These are phyloP conservation scores for Aplocera efformata DNA, from an alignment of 2,888 invertebrate species.

Conservation along the genomic window DNA sequence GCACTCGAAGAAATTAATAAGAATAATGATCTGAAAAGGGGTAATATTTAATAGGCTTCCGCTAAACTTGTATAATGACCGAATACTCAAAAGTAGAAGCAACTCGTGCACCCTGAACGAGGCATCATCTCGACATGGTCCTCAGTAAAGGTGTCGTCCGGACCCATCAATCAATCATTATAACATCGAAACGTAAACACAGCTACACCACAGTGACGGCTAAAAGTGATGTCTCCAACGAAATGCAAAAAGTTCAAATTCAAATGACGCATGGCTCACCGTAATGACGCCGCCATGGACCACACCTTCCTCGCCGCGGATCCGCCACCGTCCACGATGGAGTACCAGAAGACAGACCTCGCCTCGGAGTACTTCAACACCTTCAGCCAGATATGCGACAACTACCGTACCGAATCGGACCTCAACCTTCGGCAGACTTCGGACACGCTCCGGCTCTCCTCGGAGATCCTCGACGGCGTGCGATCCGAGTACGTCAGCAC, in stretches of 20 bases:
- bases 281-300: constrained; percentile 67
- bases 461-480: constrained; percentile 64
- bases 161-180: too few species aligned
- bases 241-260: constrained; percentile 64
- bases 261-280: constrained; percentile 59
- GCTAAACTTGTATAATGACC: too few species aligned
- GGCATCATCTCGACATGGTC: too few species aligned
- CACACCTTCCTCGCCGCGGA: constrained; percentile 75
- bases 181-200: constrained; percentile 20
- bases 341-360: constrained; percentile 60
- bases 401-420: constrained; percentile 57
- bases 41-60: too few species aligned
- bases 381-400: constrained; percentile 71
- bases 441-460: constrained; percentile 59
- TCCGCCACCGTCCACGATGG: constrained; percentile 76
- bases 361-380: constrained; percentile 73
- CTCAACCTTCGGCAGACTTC: constrained; percentile 63
- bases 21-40: too few species aligned
- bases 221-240: constrained; percentile 51
- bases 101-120: too few species aligned
- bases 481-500: constrained; percentile 50
- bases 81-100: too few species aligned
- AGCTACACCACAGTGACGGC: constrained; percentile 16
- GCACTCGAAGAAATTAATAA: too few species aligned
- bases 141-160: too few species aligned